A percentile compares a stretch with the other conserved stretches of the same genome.
phyloP scores from a whole-genome alignment of 2,113 vertebrate genomes.

The Pomatostomus ruficeps region DNA sequence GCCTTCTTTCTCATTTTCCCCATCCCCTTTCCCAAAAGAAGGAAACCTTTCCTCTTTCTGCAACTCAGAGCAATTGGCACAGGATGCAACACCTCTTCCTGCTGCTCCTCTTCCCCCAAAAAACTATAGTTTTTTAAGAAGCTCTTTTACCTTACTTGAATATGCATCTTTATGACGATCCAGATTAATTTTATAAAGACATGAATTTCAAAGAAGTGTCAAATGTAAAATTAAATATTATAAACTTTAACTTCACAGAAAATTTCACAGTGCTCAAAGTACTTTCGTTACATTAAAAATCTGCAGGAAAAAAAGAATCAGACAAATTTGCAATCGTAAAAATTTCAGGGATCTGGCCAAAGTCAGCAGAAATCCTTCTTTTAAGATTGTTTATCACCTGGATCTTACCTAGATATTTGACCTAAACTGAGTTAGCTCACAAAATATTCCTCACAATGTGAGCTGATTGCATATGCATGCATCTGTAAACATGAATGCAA shows the following conservation, averaged over 20 bases:
- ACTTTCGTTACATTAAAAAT: neutral
- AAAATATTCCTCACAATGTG: neutral
- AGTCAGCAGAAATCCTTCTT: neutral
- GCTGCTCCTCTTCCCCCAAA: neutral
- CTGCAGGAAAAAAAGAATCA: neutral
- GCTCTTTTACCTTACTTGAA: neutral
- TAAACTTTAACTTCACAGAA: neutral
- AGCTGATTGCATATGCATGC: neutral
- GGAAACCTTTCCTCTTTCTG: neutral
- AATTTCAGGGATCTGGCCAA: neutral
- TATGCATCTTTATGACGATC: neutral
- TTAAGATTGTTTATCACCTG: neutral
- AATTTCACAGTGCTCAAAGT: neutral
- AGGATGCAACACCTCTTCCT: neutral
- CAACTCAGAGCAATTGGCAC: neutral
- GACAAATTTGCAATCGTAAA: neutral
- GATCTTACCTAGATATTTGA: neutral
- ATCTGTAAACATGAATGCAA: neutral
- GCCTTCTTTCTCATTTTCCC: neutral
- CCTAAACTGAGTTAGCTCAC: neutral
- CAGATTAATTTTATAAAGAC: neutral
- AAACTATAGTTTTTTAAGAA: neutral
- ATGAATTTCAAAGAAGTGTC: neutral
- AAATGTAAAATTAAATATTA: neutral
- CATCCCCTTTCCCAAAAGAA: neutral